Conservation (phyloP, 2,888 invertebrate genomes). For the Athalia rosae region DNA sequence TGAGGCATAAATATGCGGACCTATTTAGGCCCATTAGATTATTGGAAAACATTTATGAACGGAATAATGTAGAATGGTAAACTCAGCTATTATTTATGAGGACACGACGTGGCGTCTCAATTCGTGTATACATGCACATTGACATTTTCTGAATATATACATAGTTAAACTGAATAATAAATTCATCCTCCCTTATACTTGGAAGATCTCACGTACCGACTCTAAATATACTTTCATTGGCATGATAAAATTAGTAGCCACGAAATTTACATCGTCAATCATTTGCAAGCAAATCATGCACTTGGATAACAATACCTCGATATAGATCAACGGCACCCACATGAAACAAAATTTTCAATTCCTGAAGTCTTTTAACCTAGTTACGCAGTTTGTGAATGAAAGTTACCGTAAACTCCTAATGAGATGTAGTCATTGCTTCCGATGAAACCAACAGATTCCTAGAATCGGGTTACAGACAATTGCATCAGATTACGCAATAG, state of each 20-base stretch:
- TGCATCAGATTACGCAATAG: background rate
- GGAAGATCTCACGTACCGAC: background rate
- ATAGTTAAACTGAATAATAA: conserved; percentile 8
- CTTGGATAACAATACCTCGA: background rate
- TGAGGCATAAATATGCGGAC: conserved; percentile 3
- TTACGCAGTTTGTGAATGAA: background rate
- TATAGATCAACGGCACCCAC: conserved; percentile 14
- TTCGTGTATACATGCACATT: conserved; percentile 17
- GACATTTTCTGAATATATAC: conserved; percentile 7
- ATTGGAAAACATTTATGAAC: background rate
- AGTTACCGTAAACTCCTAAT: background rate
- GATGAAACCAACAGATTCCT: background rate
- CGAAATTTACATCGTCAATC: background rate
- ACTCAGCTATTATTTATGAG: conserved; percentile 25
- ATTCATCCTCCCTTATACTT: conserved; percentile 1
- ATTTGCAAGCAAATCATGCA: conserved; percentile 3
- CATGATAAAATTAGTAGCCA: background rate
- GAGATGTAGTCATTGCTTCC: background rate
- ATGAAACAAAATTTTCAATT: background rate
- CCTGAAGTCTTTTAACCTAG: background rate
- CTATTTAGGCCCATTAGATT: conserved; percentile 28
- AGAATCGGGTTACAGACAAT: conserved; percentile 1
- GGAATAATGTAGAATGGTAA: conserved; percentile 16
- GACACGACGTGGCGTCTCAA: conserved; percentile 33
- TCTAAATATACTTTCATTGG: conserved; percentile 6